phyloP scores from a whole-genome alignment of 2,113 vertebrate species.

The Prunella himalayana region DNA sequence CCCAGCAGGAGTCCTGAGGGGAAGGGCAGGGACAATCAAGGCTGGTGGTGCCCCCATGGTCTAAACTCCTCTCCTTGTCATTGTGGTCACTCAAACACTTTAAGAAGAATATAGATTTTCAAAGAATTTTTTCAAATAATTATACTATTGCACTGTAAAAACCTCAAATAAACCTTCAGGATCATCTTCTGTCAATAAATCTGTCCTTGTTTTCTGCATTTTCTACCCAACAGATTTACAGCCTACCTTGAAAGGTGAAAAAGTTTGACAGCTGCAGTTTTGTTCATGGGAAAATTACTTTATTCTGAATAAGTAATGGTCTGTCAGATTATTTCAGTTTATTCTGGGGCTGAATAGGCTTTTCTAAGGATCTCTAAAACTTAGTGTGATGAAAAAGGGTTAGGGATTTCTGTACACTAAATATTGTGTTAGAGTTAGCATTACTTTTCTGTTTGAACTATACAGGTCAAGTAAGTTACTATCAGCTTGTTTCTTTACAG shows the following conservation, averaged over 20 bases:
- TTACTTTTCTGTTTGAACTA: background rate
- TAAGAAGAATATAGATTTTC: background rate
- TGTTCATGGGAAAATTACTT: background rate
- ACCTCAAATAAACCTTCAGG: too few species aligned
- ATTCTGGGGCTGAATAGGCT: background rate
- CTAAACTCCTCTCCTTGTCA: background rate
- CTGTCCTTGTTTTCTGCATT: background rate
- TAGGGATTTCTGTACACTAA: background rate
- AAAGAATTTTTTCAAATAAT: background rate
- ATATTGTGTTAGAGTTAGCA: background rate
- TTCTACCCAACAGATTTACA: background rate
- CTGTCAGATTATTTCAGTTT: background rate
- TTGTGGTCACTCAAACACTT: background rate
- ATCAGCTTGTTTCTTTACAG: background rate
- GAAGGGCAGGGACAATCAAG: background rate
- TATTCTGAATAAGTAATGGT: background rate
- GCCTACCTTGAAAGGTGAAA: background rate
- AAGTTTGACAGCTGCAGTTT: background rate
- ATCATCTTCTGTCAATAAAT: background rate
- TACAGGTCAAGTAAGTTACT: background rate
- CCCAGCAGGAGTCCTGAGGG: too few species aligned
- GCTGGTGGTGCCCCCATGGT: rapidly evolving
- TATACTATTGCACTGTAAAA: background rate
- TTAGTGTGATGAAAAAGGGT: background rate
- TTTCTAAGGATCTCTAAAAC: background rate